Evolutionary conservation across 1,140 invertebrate genomes (phyloP).

Genomic region (Himalopsyche phryganea): DNA sequence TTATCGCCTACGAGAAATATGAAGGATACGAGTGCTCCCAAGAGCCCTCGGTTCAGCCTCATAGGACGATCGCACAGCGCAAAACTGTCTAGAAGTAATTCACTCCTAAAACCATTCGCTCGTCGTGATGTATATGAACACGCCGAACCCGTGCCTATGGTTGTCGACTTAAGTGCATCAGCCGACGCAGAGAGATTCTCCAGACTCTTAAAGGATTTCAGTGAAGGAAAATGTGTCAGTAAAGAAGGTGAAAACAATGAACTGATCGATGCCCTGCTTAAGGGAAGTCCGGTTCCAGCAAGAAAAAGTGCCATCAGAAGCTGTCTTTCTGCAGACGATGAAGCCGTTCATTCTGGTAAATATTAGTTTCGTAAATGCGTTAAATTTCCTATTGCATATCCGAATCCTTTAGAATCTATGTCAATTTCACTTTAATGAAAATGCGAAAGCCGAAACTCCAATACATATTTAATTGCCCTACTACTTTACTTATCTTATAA

Average conservation of each 20-base stretch:
- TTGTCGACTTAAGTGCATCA: conserved; percentile 42
- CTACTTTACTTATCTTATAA: no score
- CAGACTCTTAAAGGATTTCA: conserved; percentile 39
- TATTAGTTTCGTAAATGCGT: background rate
- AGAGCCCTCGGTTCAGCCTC: conserved; percentile 55
- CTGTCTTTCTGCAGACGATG: conserved; percentile 55
- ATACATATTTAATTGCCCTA: no score
- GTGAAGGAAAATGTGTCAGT: conserved; percentile 39
- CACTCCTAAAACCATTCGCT: conserved; percentile 42
- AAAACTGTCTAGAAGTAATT: conserved; percentile 65
- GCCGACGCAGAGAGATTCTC: conserved; percentile 42
- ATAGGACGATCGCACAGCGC: conserved; percentile 68
- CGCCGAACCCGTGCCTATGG: conserved; percentile 38
- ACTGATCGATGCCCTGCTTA: conserved; percentile 35
- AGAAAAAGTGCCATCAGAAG: conserved; percentile 52
- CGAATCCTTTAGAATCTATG: no score
- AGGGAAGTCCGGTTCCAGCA: conserved; percentile 42
- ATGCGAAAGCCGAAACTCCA: no score
- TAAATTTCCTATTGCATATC: background rate
- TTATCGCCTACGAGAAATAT: conserved; percentile 39
- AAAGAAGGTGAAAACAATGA: conserved; percentile 31
- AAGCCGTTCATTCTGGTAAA: conserved; percentile 63
- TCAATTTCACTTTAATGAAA: no score
- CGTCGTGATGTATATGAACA: conserved; percentile 1
- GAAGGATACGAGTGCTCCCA: conserved; percentile 48